A percentile compares a stretch with the other conserved stretches of the same genome.
These are phyloP conservation scores for Poecilobothrus nobilitatus DNA, from an alignment of 2,888 invertebrate genomes.

Conservation along the genomic window DNA sequence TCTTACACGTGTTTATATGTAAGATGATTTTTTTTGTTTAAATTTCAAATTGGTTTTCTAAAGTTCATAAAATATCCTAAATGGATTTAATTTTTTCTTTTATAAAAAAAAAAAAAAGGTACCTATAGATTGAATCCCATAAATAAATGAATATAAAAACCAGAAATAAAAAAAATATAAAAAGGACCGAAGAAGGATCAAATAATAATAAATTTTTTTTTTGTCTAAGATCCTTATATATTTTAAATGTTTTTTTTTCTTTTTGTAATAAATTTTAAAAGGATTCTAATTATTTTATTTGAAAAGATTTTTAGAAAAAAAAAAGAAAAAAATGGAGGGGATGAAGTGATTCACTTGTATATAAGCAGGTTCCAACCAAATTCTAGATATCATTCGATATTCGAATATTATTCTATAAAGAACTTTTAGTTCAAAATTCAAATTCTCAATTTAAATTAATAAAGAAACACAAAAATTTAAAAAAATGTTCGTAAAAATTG, in stretches of 20 bases:
- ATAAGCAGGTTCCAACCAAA: background rate
- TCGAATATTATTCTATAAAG: background rate
- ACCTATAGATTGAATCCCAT: background rate
- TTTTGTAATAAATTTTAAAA: background rate
- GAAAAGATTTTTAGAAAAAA: too few species aligned
- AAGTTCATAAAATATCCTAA: too few species aligned
- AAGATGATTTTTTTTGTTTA: background rate
- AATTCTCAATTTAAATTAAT: background rate
- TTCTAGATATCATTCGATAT: background rate
- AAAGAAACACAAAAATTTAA: background rate
- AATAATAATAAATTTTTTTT: background rate
- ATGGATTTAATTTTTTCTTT: too few species aligned
- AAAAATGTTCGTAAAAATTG: background rate
- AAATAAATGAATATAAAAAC: background rate
- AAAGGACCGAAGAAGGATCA: background rate
- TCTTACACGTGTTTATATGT: background rate
- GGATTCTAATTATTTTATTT: background rate
- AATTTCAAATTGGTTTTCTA: too few species aligned
- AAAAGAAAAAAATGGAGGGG: background rate
- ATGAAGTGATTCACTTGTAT: background rate
- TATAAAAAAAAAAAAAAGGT: background rate
- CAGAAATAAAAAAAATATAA: background rate
- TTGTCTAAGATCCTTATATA: too few species aligned
- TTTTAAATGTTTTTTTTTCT: too few species aligned
- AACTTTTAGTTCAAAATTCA: background rate